Conservation (phyloP, 2,888 invertebrate genomes). For the Drosophila leonis region DNA sequence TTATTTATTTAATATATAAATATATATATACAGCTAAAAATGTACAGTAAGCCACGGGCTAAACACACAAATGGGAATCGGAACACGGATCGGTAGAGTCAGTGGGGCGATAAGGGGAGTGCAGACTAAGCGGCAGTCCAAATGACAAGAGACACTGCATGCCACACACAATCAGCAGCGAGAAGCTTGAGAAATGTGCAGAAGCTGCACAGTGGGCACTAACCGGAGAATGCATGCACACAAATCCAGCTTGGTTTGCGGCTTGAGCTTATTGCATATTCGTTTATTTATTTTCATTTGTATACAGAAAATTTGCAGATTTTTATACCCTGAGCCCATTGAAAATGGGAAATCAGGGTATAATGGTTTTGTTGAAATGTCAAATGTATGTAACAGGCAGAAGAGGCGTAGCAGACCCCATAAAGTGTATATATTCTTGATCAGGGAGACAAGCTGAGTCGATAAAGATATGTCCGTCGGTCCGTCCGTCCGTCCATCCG, state of each 20-base stretch:
- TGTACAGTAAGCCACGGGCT: slow-evolving; percentile 14
- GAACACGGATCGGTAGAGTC: slow-evolving; percentile 2
- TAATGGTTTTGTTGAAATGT: too few relatives aligned
- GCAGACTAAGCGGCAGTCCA: background rate
- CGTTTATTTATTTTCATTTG: too few relatives aligned
- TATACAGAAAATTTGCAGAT: too few relatives aligned
- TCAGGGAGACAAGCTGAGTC: too few relatives aligned
- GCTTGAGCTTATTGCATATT: too few relatives aligned
- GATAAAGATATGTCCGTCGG: too few relatives aligned
- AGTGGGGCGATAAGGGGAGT: background rate
- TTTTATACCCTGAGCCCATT: too few relatives aligned
- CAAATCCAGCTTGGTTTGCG: background rate
- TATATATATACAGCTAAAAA: slow-evolving; percentile 16
- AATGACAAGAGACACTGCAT: slow-evolving; percentile 13
- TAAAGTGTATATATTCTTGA: too few relatives aligned
- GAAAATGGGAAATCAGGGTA: too few relatives aligned
- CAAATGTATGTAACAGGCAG: too few relatives aligned
- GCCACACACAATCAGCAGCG: slow-evolving; percentile 3
- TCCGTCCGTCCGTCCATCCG: too few relatives aligned
- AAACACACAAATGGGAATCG: slow-evolving; percentile 3
- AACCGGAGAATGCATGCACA: background rate
- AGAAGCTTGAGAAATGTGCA: background rate
- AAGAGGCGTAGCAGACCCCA: too few relatives aligned
- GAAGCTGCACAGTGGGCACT: slow-evolving; percentile 6
- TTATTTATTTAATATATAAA: background rate